A percentile compares a stretch with the other conserved stretches of the same genome.
Evolutionary conservation across 2,888 invertebrate species (phyloP).

Genomic region (Drosophila prostipennis): DNA sequence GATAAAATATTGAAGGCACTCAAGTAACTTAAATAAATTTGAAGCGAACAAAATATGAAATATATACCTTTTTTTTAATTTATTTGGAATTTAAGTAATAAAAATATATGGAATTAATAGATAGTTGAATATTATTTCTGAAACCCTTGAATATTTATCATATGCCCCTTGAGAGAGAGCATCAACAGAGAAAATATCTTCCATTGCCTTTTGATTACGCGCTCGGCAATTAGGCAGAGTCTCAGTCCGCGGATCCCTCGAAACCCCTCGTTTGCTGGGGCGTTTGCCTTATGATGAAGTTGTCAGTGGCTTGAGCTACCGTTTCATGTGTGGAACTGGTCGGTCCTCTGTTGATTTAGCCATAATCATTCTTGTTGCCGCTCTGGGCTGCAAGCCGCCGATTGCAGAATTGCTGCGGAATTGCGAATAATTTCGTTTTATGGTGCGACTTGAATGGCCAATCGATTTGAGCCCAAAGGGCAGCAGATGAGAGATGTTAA

Average conservation of each 20-base stretch:
- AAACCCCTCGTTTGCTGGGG: constrained; percentile 24
- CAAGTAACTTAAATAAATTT: too few relatives aligned
- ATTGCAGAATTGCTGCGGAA: constrained; percentile 30
- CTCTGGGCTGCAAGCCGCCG: constrained; percentile 30
- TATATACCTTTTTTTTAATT: too few relatives aligned
- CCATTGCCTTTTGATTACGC: constrained; percentile 65
- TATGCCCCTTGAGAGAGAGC: constrained; percentile 9
- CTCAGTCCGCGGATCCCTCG: neutral
- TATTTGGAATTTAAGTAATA: too few relatives aligned
- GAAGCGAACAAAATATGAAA: too few relatives aligned
- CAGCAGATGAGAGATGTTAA: constrained; percentile 35
- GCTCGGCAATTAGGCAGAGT: constrained; percentile 58
- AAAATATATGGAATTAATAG: too few relatives aligned
- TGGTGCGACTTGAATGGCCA: constrained; percentile 47
- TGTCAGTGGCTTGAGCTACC: constrained; percentile 71
- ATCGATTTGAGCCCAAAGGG: constrained; percentile 36
- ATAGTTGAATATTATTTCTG: too few relatives aligned
- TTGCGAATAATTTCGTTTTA: constrained; percentile 39
- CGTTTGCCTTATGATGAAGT: constrained; percentile 72
- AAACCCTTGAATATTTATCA: too few relatives aligned
- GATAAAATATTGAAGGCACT: too few relatives aligned
- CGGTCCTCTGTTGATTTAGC: constrained; percentile 53
- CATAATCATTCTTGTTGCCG: constrained; percentile 48
- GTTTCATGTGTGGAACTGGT: constrained; percentile 46
- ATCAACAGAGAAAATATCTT: constrained; percentile 14